Evolutionary conservation across 2,113 vertebrate genomes (phyloP).

Genomic region (Crotalus helleri): DNA sequence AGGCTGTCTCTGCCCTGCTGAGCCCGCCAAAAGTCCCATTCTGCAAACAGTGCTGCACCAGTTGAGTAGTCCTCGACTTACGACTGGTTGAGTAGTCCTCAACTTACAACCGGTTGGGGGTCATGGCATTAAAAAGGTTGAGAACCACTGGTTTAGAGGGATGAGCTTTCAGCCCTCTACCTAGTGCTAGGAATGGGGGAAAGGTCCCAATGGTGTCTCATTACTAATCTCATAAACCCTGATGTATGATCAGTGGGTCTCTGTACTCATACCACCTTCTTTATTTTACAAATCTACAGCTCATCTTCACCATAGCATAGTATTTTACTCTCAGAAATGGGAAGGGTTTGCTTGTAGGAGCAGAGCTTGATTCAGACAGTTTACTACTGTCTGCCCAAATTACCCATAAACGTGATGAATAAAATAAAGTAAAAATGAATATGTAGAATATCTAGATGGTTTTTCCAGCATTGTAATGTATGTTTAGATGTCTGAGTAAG

Average conservation of each 20-base stretch:
- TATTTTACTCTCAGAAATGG: conserved; percentile 25
- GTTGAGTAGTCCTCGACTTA: too few relatives aligned
- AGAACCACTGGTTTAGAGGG: not conserved
- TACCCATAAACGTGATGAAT: conserved; percentile 25
- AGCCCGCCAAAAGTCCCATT: too few relatives aligned
- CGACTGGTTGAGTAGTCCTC: too few relatives aligned
- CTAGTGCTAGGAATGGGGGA: not conserved
- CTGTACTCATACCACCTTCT: not conserved
- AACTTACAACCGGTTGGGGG: too few relatives aligned
- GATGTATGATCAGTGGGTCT: not conserved
- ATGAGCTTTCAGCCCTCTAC: not conserved
- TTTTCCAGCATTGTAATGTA: not conserved
- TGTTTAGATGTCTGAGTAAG: conserved; percentile 4
- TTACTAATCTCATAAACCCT: not conserved
- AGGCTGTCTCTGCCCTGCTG: too few relatives aligned
- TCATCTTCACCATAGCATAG: not conserved
- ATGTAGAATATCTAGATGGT: not conserved
- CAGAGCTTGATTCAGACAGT: not conserved
- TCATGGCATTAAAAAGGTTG: too few relatives aligned
- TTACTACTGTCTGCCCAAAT: not conserved
- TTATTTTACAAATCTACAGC: not conserved
- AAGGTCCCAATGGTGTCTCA: not conserved
- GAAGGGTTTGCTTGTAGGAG: not conserved
- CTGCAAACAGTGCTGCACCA: too few relatives aligned
- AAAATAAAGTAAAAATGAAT: not conserved